Conservation (phyloP, 2,113 vertebrate species). For the Prionailurus viverrinus region DNA sequence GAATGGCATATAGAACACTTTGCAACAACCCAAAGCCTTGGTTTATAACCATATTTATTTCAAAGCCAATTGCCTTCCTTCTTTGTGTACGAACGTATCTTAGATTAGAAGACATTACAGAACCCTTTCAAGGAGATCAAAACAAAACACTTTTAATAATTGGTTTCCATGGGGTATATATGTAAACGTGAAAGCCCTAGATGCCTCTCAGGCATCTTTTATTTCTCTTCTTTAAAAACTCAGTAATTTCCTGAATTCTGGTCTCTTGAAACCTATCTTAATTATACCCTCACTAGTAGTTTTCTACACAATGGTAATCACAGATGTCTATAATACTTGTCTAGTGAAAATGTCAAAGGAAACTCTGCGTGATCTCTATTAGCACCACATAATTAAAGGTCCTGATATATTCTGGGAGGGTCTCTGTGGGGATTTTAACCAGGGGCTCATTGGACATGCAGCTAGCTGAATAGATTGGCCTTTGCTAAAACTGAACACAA, state of each 20-base stretch:
- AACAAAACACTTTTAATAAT: constrained; percentile 36
- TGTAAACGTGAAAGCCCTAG: constrained; percentile 42
- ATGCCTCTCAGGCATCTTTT: constrained; percentile 44
- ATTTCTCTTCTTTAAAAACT: constrained; percentile 46
- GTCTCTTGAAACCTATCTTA: constrained; percentile 60
- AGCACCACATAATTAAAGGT: constrained; percentile 65
- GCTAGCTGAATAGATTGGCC: constrained; percentile 63
- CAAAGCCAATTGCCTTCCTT: constrained; percentile 12
- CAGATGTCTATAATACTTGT: constrained; percentile 47
- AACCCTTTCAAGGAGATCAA: constrained; percentile 40
- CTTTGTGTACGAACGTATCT: not conserved
- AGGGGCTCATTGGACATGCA: constrained; percentile 30
- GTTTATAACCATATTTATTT: constrained; percentile 47
- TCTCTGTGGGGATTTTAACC: constrained; percentile 61
- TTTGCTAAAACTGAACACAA: constrained; percentile 56
- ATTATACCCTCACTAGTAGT: constrained; percentile 56
- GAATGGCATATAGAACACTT: not conserved
- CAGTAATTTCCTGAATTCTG: constrained; percentile 54
- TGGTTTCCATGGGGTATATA: not conserved
- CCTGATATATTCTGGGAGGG: constrained; percentile 41
- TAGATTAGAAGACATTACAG: constrained; percentile 46
- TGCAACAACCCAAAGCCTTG: not conserved
- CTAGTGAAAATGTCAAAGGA: constrained; percentile 68
- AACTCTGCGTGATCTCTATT: constrained; percentile 72
- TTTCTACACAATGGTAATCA: constrained; percentile 66